These are phyloP conservation scores for Saxidomus purpurata DNA, from an alignment of 1,140 invertebrate species.

Conservation along the genomic window DNA sequence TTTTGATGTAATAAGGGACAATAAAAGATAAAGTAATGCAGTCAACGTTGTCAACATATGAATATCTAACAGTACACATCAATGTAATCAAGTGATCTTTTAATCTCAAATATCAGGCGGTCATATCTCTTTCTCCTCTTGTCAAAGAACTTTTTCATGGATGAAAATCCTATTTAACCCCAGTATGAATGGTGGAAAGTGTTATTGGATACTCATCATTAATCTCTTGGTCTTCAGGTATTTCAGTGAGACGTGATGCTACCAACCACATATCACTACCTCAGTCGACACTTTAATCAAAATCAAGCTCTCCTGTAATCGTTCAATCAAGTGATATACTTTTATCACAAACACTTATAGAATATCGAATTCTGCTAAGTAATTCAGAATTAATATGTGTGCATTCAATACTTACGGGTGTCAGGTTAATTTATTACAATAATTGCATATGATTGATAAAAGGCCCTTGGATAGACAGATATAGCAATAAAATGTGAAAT, in stretches of 20 bases:
- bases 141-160: not conserved
- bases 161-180: not conserved
- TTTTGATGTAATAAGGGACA: too few species aligned
- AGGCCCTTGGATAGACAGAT: constrained; percentile 23
- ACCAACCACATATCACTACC: not conserved
- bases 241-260: not conserved
- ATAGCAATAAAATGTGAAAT: constrained; percentile 42
- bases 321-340: constrained; percentile 5
- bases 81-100: not conserved
- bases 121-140: not conserved
- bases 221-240: not conserved
- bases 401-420: not conserved
- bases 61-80: not conserved
- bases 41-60: not conserved
- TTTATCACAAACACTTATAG: not conserved
- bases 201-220: not conserved
- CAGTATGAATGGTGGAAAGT: not conserved
- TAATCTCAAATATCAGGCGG: not conserved
- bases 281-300: not conserved
- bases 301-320: not conserved
- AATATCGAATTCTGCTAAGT: not conserved
- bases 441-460: constrained; percentile 9
- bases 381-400: not conserved
- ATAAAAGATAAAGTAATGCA: too few species aligned
- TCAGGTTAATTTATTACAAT: constrained; percentile 6